A percentile compares a stretch with the other conserved stretches of the same genome.
Conservation (phyloP, 92 coral and sea anemone species). For the Palythoa grandis region DNA sequence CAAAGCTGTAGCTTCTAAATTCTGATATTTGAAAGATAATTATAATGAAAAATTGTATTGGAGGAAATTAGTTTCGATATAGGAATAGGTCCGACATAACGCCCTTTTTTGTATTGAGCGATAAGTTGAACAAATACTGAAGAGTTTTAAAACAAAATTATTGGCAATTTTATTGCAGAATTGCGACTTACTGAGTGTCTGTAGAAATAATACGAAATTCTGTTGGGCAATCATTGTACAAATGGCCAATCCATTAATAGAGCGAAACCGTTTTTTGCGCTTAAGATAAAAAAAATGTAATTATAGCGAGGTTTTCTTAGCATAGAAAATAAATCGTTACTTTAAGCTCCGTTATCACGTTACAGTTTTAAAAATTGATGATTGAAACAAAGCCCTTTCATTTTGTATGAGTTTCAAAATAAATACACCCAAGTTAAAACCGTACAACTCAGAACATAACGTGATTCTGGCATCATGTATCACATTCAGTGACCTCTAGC, state of each 20-base stretch:
- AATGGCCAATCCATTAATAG: not conserved
- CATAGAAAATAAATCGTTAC: not conserved
- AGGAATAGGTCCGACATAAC: too few relatives aligned
- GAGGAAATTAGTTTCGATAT: too few relatives aligned
- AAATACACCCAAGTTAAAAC: not conserved
- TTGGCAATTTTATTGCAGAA: not conserved
- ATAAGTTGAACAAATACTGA: too few relatives aligned
- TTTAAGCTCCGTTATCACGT: not conserved
- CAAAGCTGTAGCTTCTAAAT: too few relatives aligned
- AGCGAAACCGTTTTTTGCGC: not conserved
- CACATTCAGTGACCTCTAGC: too few relatives aligned
- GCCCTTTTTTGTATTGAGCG: too few relatives aligned
- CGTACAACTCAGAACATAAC: not conserved
- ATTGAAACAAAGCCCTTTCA: not conserved
- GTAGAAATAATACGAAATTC: not conserved
- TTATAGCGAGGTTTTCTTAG: not conserved
- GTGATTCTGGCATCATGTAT: not conserved
- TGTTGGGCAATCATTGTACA: not conserved
- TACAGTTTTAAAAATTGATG: not conserved
- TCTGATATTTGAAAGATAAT: too few relatives aligned
- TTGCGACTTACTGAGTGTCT: not conserved
- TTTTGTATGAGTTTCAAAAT: not conserved
- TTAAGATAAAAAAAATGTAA: not conserved
- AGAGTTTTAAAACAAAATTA: too few relatives aligned
- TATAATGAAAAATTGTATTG: too few relatives aligned